Evolutionary conservation across 1,140 invertebrate species (phyloP).

Genomic region (Drosophila triauraria): DNA sequence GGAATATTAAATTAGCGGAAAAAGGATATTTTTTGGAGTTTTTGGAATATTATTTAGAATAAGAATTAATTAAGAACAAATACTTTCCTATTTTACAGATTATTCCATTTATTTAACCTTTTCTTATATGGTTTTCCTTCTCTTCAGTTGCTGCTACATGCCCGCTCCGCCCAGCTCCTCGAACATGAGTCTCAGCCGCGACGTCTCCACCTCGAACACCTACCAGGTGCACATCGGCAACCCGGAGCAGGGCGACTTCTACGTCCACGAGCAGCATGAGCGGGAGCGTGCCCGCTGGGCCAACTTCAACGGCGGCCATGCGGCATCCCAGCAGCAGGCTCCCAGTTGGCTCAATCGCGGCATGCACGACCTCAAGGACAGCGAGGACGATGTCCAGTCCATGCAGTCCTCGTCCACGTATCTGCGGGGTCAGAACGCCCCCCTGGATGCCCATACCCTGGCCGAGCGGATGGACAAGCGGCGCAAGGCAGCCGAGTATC

Average conservation of each 20-base stretch:
- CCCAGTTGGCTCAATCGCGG: slow-evolving; percentile 79
- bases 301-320: slow-evolving; percentile 74
- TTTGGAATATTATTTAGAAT: too few species aligned
- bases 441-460: slow-evolving; percentile 87
- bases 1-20: not conserved
- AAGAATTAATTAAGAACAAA: too few species aligned
- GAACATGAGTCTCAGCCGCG: slow-evolving; percentile 71
- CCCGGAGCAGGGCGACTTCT: slow-evolving; percentile 71
- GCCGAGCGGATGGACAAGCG: slow-evolving; percentile 88
- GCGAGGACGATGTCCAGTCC: slow-evolving; percentile 81
- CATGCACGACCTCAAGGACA: slow-evolving; percentile 77
- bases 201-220: slow-evolving; percentile 79
- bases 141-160: slow-evolving; percentile 55
- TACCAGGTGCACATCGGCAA: slow-evolving; percentile 76
- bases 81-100: not conserved
- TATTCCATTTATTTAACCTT: not conserved
- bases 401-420: slow-evolving; percentile 86
- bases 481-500: slow-evolving; percentile 88
- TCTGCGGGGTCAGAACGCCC: slow-evolving; percentile 89
- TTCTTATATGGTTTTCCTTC: not conserved
- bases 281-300: slow-evolving; percentile 88
- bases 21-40: not conserved
- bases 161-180: slow-evolving; percentile 62
- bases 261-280: slow-evolving; percentile 85
- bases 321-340: slow-evolving; percentile 24